A percentile compares a stretch with the other conserved stretches of the same genome.
Conservation (phyloP, 2,888 invertebrate species). For the Anthrax anthrax region DNA sequence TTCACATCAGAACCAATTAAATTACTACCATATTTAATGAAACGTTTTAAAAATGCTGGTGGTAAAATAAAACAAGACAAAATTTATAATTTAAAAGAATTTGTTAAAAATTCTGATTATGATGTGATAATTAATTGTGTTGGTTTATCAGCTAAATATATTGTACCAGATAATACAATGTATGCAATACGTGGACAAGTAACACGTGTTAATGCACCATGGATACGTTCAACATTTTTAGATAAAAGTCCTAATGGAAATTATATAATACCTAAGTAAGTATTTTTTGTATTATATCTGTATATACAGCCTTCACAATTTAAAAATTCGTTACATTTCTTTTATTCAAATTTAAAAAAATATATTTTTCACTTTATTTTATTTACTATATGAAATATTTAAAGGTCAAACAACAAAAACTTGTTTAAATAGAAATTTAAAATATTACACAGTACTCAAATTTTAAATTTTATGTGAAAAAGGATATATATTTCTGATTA, state of each 20-base stretch:
- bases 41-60: constrained; percentile 43
- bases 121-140: constrained; percentile 69
- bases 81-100: constrained; percentile 39
- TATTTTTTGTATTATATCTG: constrained; percentile 11
- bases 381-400: too few relatives aligned
- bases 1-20: constrained; percentile 50
- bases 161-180: constrained; percentile 47
- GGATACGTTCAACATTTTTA: constrained; percentile 44
- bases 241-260: constrained; percentile 45
- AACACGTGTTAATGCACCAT: constrained; percentile 50
- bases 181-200: constrained; percentile 65
- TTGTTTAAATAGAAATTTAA: too few relatives aligned
- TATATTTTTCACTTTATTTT: too few relatives aligned
- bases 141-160: constrained; percentile 45
- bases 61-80: constrained; percentile 41
- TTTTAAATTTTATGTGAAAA: too few relatives aligned
- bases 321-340: too few relatives aligned
- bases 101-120: constrained; percentile 31
- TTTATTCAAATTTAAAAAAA: too few relatives aligned
- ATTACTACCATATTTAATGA: constrained; percentile 51
- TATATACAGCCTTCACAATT: not conserved
- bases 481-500: too few relatives aligned
- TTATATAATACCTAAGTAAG: constrained; percentile 70
- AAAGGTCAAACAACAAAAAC: too few relatives aligned
- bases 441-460: too few relatives aligned